Base-by-base conservation (phyloP, 2,113 vertebrate genomes). In the Holacanthus passer region DNA sequence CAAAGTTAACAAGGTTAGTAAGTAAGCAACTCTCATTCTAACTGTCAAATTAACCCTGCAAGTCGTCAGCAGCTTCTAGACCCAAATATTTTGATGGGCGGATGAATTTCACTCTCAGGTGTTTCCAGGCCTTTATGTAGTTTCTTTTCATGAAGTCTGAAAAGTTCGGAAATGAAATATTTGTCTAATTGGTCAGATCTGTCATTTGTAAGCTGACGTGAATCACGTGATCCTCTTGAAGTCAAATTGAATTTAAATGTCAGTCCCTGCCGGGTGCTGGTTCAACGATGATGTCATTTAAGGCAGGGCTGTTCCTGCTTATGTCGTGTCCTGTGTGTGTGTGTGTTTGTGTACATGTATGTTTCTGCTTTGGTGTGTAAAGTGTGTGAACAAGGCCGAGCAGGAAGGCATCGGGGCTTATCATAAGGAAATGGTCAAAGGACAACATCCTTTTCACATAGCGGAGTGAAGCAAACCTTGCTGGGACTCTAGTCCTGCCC, bases 361-460 rank as follows among this genome's bases (percentile, higher is more conserved):
- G 67, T 77, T 41, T 81, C 39, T 83, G 68, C 63, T 72, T 29
- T 47, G 63, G 60, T 77, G 68, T 79, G 77, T 71, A 10, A 20
- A 22, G 79, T 87, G 86, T 93, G 90, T 91, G 94, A 93, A 93
- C 88, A 50, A 83, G 81, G 58, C 41, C 39, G 68, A 81, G 90
- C 93, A 94, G 94, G 94, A 94, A 95, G 82, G 88, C 90, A 84
- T 91, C 73, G 24, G 53, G 35, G 47, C 90, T 95, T 95, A 95
- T 96, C 94, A 17, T 82, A 75, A 95, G 95, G 95, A 96, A 96
- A 93, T 93, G 91, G 94, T 89, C 88, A 93, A 88, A 88, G 87
- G 73, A 93, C 93, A 91, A 92, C 93, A 94, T 96, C 94, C 94
- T 87, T 76, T 92, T 93, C 91, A 90, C 84, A 35, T 74, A 84